Evolutionary conservation across 2,797 vertebrate species (phyloP).

Genomic region (Phataginus tetradactyla): DNA sequence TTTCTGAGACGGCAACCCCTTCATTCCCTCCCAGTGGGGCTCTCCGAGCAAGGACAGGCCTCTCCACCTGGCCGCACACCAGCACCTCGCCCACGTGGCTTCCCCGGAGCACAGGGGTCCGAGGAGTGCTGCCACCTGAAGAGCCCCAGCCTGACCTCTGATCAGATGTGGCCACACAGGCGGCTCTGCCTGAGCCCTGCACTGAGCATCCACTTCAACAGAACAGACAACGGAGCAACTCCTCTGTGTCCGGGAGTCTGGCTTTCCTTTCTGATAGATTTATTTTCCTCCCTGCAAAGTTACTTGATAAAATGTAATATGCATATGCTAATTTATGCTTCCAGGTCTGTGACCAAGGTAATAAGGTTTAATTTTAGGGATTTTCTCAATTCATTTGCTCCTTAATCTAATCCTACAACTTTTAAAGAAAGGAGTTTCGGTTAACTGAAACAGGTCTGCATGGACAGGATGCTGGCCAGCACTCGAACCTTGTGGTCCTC

Average conservation of each 20-base stretch:
- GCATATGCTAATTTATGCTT: neutral
- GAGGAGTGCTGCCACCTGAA: neutral
- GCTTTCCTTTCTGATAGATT: neutral
- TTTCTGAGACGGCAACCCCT: neutral
- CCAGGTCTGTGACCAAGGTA: neutral
- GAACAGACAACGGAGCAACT: neutral
- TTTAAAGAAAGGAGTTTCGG: neutral
- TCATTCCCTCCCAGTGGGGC: neutral
- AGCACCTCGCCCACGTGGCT: neutral
- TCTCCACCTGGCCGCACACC: too few relatives aligned
- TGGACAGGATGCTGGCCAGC: neutral
- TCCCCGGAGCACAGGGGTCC: neutral
- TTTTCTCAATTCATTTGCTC: neutral
- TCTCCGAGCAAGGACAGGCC: neutral
- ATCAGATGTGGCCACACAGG: fast-evolving
- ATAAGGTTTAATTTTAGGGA: neutral
- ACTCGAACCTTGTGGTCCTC: too few relatives aligned
- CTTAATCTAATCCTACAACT: neutral
- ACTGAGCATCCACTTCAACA: neutral
- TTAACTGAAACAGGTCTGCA: neutral
- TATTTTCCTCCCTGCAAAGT: neutral
- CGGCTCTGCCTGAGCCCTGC: neutral
- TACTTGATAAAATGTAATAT: neutral
- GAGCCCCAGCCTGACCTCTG: neutral
- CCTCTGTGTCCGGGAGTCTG: neutral